These are phyloP conservation scores for Fundulus diaphanus DNA, from an alignment of 2,797 vertebrate species.

Conservation along the genomic window DNA sequence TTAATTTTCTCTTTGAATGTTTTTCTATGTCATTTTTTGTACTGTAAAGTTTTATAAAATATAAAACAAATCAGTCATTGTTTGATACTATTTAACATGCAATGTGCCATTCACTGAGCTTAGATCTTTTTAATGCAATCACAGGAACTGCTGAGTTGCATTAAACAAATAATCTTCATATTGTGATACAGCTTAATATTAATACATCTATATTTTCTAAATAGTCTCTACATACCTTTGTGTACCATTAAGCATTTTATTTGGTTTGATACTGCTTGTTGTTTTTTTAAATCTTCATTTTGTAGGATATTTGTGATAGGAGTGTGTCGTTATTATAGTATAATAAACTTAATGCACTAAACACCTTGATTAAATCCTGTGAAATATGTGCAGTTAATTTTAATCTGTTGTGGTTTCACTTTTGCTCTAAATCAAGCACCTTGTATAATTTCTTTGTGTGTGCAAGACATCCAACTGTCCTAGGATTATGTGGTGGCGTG, in stretches of 20 bases:
- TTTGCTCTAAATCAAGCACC: slow-evolving; percentile 59
- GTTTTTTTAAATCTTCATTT: slow-evolving; percentile 44
- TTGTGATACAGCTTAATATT: neutral
- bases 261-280: slow-evolving; percentile 65
- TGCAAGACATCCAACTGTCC: slow-evolving; percentile 21
- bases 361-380: slow-evolving; percentile 40
- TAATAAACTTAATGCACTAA: slow-evolving; percentile 44
- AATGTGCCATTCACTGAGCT: slow-evolving; percentile 46
- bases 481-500: slow-evolving; percentile 10
- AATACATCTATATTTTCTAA: neutral
- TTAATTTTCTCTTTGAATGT: slow-evolving; percentile 37
- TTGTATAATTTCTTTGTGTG: slow-evolving; percentile 38
- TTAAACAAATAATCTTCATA: slow-evolving; percentile 15
- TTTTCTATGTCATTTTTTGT: slow-evolving; percentile 61
- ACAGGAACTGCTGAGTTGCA: slow-evolving; percentile 10
- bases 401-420: slow-evolving; percentile 35
- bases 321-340: slow-evolving; percentile 40
- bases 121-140: slow-evolving; percentile 35
- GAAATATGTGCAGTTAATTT: slow-evolving; percentile 68
- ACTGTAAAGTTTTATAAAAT: slow-evolving; percentile 54
- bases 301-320: slow-evolving; percentile 20
- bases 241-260: slow-evolving; percentile 40
- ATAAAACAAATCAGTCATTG: slow-evolving; percentile 40
- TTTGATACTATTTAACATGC: slow-evolving; percentile 40
- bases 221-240: slow-evolving; percentile 24